phyloP scores from a whole-genome alignment of 2,797 vertebrate species.

The Sebastes wilsoni region DNA sequence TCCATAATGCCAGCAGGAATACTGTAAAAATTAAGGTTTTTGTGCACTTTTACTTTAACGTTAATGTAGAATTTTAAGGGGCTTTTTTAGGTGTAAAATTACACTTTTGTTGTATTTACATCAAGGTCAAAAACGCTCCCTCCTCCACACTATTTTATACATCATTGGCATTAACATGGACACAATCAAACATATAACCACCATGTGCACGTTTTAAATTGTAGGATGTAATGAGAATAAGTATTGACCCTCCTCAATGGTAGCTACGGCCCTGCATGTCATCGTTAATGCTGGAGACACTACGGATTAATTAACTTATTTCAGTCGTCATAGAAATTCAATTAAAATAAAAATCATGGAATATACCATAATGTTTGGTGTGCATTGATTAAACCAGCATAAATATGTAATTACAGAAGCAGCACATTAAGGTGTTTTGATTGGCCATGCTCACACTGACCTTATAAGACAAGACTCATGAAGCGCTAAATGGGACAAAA shows the following conservation, averaged over 20 bases:
- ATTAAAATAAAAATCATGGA: background rate
- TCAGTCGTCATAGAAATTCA: background rate
- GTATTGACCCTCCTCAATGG: no score
- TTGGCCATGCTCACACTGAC: background rate
- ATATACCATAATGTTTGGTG: background rate
- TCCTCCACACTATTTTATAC: background rate
- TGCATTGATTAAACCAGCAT: background rate
- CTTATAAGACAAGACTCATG: conserved; percentile 56
- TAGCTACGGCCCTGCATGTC: background rate
- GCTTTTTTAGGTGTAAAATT: no score
- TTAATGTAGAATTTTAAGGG: no score
- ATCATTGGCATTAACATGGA: background rate
- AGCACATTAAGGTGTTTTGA: conserved; percentile 11
- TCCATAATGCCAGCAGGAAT: no score
- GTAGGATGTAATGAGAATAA: background rate
- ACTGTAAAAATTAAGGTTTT: no score
- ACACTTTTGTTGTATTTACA: no score
- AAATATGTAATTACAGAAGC: no score
- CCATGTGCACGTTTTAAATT: background rate
- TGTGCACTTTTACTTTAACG: no score
- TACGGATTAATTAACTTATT: background rate
- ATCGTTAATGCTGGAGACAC: background rate
- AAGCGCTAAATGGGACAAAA: conserved; percentile 55
- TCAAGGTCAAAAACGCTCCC: background rate
- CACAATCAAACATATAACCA: background rate